Evolutionary conservation across 1,140 invertebrate species (phyloP).

Genomic region (Ceratoteleas bidentatus): DNA sequence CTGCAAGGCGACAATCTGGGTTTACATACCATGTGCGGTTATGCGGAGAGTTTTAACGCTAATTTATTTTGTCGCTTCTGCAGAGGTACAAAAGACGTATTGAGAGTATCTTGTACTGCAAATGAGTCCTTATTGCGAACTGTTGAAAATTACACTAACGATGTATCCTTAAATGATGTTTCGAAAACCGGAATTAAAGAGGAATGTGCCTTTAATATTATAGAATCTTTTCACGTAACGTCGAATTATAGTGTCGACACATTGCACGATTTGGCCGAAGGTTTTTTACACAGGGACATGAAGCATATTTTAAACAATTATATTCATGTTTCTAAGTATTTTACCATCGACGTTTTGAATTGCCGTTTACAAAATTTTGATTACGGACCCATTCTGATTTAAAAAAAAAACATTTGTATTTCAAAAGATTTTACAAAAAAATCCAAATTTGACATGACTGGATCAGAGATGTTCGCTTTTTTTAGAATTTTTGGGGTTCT

Average conservation of each 20-base stretch:
- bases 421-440: no score
- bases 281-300: slow-evolving; percentile 59
- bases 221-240: slow-evolving; percentile 63
- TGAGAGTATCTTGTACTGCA: background rate
- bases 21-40: slow-evolving; percentile 23
- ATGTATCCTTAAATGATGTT: slow-evolving; percentile 20
- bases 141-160: slow-evolving; percentile 28
- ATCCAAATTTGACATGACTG: no score
- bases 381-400: no score
- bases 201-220: slow-evolving; percentile 57
- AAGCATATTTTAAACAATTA: slow-evolving; percentile 58
- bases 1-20: slow-evolving; percentile 33
- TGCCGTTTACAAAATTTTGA: no score
- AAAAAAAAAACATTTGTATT: no score
- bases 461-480: slow-evolving; percentile 68
- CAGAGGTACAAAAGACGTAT: slow-evolving; percentile 21
- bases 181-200: slow-evolving; percentile 35
- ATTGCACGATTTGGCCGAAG: slow-evolving; percentile 59
- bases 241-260: slow-evolving; percentile 66
- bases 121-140: slow-evolving; percentile 15
- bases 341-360: no score
- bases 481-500: slow-evolving; percentile 62
- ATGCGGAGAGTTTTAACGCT: slow-evolving; percentile 33
- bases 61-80: slow-evolving; percentile 41
- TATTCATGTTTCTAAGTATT: no score